Base-by-base conservation (phyloP, 2,797 vertebrate genomes). In the Semaprochilodus insignis region DNA sequence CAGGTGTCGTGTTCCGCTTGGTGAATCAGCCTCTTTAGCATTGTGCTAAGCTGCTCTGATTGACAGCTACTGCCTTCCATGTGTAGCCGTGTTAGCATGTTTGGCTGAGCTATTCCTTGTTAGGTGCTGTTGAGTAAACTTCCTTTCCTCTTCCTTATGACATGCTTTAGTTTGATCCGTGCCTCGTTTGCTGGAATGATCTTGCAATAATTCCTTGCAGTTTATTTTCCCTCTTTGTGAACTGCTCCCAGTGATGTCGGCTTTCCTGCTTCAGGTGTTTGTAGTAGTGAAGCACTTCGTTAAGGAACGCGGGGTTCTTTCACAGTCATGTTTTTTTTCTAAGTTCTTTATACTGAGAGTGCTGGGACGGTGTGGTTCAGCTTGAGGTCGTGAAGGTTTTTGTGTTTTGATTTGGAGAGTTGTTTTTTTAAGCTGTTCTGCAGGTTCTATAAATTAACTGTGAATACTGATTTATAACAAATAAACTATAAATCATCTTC, bases 401-500 rank as follows among this genome's bases (percentile, higher is more conserved):
- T 13, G 13, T 7, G 0, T 1, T 25, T 48, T 70, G 6, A 14
- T 74, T 31, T 59, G 17, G 17, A 15, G 31, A 19, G 2, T 63
- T 67, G 31, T 4, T n/a, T 2, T n/a, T 72, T 54, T 57, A 59
- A 72, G 40, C 1, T 54, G 31, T 75, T 14, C 55, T 16, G 57
- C 25, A n/a, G n/a, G 69, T 78, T 79, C 52, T 79, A 44, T 75
- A 71, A 71, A 71, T 62, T 83, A 75, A 70, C 14, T 83, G 54
- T 16, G 55, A 54, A 80, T 83, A 51, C 59, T 65, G 62, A 72
- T 80, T 80, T 83, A 75, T 76, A 71, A 83, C 72, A 74, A 80
- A 83, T 83, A 83, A 83, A 83, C 63, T 83, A 54, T 83, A 69
- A 79, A 74, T 59, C 77, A 36, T 19, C 27, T 13, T 72, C 5